Evolutionary conservation across 2,888 invertebrate genomes (phyloP).

Genomic region (Plusia festucae): DNA sequence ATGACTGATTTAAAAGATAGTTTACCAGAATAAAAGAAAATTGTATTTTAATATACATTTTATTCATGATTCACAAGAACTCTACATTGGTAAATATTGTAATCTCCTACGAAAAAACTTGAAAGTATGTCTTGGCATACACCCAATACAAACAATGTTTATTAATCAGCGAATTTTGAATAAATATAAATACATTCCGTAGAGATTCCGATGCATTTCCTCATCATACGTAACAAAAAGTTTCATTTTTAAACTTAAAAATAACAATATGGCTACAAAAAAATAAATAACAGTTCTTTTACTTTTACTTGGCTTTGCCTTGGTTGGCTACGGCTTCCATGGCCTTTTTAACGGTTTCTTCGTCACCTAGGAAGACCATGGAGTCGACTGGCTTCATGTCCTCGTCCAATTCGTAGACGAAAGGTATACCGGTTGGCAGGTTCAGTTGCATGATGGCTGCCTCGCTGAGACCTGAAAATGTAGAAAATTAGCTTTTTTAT

Average conservation of each 20-base stretch:
- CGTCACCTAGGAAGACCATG: conserved; percentile 94
- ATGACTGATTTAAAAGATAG: conserved; percentile 84
- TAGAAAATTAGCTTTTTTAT: conserved; percentile 1
- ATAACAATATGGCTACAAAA: conserved; percentile 33
- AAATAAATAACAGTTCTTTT: conserved; percentile 31
- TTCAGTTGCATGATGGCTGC: conserved; percentile 93
- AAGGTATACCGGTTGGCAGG: conserved; percentile 94
- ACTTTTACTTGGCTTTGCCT: conserved; percentile 91
- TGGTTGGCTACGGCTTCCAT: conserved; percentile 94
- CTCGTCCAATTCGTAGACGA: conserved; percentile 93
- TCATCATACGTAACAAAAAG: conserved; percentile 7
- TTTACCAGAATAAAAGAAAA: conserved; percentile 73
- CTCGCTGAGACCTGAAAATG: conserved; percentile 90
- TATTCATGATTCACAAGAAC: conserved; percentile 31
- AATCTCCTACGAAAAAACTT: conserved; percentile 31
- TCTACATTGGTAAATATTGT: conserved; percentile 32
- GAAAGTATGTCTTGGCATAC: conserved; percentile 42
- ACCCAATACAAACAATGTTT: conserved; percentile 40
- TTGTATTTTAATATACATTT: conserved; percentile 23
- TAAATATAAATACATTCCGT: conserved; percentile 33
- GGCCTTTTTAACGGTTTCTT: conserved; percentile 93
- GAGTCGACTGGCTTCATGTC: conserved; percentile 92
- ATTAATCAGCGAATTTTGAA: conserved; percentile 36
- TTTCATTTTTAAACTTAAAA: conserved; percentile 11
- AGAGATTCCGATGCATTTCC: conserved; percentile 40